Evolutionary conservation across 2,888 invertebrate genomes (phyloP).

Genomic region (Lepidochrysops patricia): DNA sequence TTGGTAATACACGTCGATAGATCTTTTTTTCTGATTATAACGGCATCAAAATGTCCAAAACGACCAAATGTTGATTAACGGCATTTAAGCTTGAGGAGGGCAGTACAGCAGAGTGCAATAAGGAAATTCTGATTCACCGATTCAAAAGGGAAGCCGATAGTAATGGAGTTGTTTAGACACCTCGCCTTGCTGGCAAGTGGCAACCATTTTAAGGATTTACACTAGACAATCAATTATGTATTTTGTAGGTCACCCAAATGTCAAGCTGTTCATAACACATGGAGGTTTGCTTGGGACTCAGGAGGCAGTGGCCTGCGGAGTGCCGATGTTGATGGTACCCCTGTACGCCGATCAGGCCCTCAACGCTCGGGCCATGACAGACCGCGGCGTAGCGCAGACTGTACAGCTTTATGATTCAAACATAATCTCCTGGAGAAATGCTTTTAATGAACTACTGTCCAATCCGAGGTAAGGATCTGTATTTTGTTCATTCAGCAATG

Average conservation of each 20-base stretch:
- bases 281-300: conserved; percentile 76
- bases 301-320: conserved; percentile 73
- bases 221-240: not conserved
- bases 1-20: too few relatives aligned
- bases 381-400: conserved; percentile 62
- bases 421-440: conserved; percentile 41
- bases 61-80: too few relatives aligned
- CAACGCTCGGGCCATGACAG: conserved; percentile 67
- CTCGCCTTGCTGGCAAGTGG: too few relatives aligned
- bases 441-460: conserved; percentile 52
- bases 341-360: conserved; percentile 70
- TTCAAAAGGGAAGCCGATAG: too few relatives aligned
- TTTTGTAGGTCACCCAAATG: conserved; percentile 66
- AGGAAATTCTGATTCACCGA: too few relatives aligned
- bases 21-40: too few relatives aligned
- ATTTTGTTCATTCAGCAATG: too few relatives aligned
- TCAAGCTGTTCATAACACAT: conserved; percentile 75
- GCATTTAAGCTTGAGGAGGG: too few relatives aligned
- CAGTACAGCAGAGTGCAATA: too few relatives aligned
- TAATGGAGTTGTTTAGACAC: too few relatives aligned
- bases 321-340: conserved; percentile 71
- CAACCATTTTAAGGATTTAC: too few relatives aligned
- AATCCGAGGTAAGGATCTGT: conserved; percentile 65
- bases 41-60: too few relatives aligned
- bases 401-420: conserved; percentile 45